Percentiles rank a stretch among this genome's conserved stretches.
These are phyloP conservation scores for Pangasius macronema DNA, from an alignment of 2,797 vertebrate genomes.

Conservation along the genomic window DNA sequence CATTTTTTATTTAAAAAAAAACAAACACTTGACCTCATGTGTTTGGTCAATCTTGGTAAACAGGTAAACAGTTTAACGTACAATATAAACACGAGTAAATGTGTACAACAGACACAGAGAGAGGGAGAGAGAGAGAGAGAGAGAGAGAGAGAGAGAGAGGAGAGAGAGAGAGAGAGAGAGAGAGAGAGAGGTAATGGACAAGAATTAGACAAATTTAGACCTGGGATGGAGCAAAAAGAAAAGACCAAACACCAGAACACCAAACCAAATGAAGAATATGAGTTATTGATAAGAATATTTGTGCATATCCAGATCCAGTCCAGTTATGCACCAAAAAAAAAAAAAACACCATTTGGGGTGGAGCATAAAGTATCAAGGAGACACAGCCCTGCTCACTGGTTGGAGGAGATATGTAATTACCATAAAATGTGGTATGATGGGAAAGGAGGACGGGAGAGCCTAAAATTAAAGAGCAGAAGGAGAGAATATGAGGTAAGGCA, in stretches of 20 bases:
- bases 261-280: no score
- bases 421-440: slow-evolving; percentile 61
- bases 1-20: slow-evolving; percentile 50
- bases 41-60: not conserved
- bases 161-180: not conserved
- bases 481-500: slow-evolving; percentile 58
- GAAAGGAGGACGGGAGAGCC: slow-evolving; percentile 46
- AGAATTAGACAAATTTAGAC: not conserved
- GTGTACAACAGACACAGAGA: not conserved
- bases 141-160: not conserved
- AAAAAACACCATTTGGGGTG: slow-evolving; percentile 49
- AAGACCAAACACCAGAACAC: not conserved
- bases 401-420: slow-evolving; percentile 59
- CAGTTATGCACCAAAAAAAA: slow-evolving; percentile 32
- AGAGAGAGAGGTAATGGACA: not conserved
- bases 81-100: slow-evolving; percentile 18
- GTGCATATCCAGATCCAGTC: not conserved
- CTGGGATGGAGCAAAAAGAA: not conserved
- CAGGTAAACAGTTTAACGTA: slow-evolving; percentile 19
- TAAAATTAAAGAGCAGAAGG: slow-evolving; percentile 56
- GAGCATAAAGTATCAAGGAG: slow-evolving; percentile 42
- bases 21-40: slow-evolving; percentile 66
- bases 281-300: not conserved
- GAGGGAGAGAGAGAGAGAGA: not conserved
- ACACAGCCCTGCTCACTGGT: slow-evolving; percentile 48